phyloP scores from a whole-genome alignment of 1,140 invertebrate species.

The Drosophila bifasciata region DNA sequence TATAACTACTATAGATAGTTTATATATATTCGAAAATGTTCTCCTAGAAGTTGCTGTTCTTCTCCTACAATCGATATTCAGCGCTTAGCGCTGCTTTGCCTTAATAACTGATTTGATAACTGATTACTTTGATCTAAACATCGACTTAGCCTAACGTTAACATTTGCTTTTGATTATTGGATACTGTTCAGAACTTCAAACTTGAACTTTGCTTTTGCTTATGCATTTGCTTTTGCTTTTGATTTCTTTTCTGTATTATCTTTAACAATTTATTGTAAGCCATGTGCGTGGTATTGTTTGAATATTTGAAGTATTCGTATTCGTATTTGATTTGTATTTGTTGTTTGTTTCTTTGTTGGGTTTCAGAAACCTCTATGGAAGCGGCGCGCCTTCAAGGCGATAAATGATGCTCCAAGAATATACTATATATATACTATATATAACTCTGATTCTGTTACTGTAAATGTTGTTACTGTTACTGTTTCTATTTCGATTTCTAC shows the following conservation, averaged over 20 bases:
- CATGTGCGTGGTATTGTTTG: conserved; percentile 35
- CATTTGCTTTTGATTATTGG: conserved; percentile 66
- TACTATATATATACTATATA: conserved; percentile 34
- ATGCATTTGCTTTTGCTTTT: conserved; percentile 29
- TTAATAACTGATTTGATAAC: conserved; percentile 3
- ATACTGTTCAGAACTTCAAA: conserved; percentile 6
- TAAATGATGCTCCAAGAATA: conserved; percentile 68
- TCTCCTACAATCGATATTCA: neutral
- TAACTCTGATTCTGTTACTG: conserved; percentile 23
- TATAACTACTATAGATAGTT: neutral
- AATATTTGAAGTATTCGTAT: conserved; percentile 23
- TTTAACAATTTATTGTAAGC: conserved; percentile 43
- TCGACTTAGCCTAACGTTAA: conserved; percentile 60
- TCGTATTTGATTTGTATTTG: conserved; percentile 14
- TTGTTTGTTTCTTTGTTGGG: conserved; percentile 15
- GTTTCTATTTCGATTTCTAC: conserved; percentile 7
- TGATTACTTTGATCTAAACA: conserved; percentile 21
- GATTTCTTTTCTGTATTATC: conserved; percentile 23
- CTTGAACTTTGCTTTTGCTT: conserved; percentile 32
- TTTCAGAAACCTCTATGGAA: conserved; percentile 68
- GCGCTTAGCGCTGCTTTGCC: conserved; percentile 25
- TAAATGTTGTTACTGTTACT: conserved; percentile 2
- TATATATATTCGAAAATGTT: neutral
- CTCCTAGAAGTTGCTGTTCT: conserved; percentile 1
- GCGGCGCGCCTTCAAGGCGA: conserved; percentile 44